Evolutionary conservation across 2,113 vertebrate species (phyloP).

Genomic region (Entosphenus tridentatus): DNA sequence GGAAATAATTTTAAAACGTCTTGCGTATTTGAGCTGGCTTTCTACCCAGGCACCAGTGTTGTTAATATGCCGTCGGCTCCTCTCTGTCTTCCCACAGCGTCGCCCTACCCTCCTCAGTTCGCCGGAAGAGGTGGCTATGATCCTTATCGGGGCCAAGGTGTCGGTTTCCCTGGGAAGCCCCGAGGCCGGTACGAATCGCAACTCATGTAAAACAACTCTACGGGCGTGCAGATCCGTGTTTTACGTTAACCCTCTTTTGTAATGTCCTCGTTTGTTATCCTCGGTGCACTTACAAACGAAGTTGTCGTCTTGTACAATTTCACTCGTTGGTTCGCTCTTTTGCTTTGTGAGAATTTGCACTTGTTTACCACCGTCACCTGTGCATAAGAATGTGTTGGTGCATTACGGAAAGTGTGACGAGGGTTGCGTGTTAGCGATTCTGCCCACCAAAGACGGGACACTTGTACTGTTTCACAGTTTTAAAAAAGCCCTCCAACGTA

Average conservation of each 20-base stretch:
- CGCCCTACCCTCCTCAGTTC: slow-evolving; percentile 55
- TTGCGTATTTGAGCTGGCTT: neutral
- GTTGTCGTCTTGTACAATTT: neutral
- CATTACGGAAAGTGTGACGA: too few species aligned
- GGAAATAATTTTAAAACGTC: neutral
- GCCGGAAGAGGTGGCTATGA: slow-evolving; percentile 57
- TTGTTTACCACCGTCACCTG: neutral
- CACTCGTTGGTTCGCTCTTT: neutral
- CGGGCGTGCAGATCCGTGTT: neutral
- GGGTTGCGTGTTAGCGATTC: too few species aligned
- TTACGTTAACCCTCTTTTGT: neutral
- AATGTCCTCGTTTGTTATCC: neutral
- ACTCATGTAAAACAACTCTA: neutral
- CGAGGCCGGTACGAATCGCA: slow-evolving; percentile 39
- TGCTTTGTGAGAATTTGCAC: neutral
- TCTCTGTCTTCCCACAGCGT: slow-evolving; percentile 20
- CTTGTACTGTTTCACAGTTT: too few species aligned
- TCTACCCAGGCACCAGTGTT: neutral
- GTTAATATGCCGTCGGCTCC: neutral
- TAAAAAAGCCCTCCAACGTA: neutral
- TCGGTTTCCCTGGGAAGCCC: slow-evolving; percentile 49
- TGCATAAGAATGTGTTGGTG: too few species aligned
- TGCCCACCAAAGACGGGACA: too few species aligned
- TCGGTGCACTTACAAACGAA: neutral
- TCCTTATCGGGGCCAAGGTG: slow-evolving; percentile 50